Base-by-base conservation (phyloP, 2,113 vertebrate species). In the Sorex araneus region DNA sequence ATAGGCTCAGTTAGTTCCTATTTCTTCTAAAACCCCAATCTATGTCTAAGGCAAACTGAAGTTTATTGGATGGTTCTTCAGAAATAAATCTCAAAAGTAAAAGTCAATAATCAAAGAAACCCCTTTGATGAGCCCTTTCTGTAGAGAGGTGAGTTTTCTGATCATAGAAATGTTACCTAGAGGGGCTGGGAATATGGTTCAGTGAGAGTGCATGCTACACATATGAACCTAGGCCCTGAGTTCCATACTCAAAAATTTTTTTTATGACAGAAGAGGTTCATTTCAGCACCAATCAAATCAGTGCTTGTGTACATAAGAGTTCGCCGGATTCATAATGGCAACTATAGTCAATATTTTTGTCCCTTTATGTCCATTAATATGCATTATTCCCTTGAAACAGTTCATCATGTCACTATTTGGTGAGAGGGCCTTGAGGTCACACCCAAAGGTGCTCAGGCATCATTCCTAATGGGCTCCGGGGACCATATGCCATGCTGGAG, bases 61-160 rank as follows among this genome's bases (percentile, higher is more conserved):
- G 27, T 77, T 71, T 25, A 43, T 64, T 77, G 66, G 67, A 21
- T 94, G 66, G 40, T 74, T 79, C 30, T 86, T 34, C 28, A 91
- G 66, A 25, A 81, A n/a, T 40, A 88, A 45, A 75, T 81, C 11
- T 94, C 45, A 87, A 66, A 27, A 82, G 69, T 54, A 13, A 54
- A 34, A 66, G 75, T 87, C 70, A 81, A 45, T 84, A 83, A 91
- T 64, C 75, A 79, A 89, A 80, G 40, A 75, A 88, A 91, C 91
- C n/a, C 10, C 87, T 89, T 94, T 88, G 50, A 80, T 71, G 67
- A 50, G 75, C 82, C 25, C 45, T 92, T 85, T 77, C 70, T 57
- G 54, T 73, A 54, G 60, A 89, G 16, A 50, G 4, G 25, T 82
- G 67, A 84, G 15, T 73, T 67, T 89, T 84, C 77, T 84, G 78